These are phyloP conservation scores for Progne subis DNA, from an alignment of 2,113 vertebrate species.

Conservation along the genomic window DNA sequence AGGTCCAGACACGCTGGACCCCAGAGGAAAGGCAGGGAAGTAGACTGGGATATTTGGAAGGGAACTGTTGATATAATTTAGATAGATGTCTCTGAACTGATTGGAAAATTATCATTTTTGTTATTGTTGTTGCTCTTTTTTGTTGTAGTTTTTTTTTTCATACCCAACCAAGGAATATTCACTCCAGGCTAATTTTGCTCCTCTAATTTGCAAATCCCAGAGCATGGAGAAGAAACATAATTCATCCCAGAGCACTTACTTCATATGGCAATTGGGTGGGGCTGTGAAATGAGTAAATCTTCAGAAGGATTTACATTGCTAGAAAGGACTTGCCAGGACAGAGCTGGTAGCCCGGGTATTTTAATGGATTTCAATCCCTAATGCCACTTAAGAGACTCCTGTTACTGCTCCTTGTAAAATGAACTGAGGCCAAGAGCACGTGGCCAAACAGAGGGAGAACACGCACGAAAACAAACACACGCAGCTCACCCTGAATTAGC, in stretches of 20 bases:
- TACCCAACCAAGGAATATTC: neutral
- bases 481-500: neutral
- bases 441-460: neutral
- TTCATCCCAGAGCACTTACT: neutral
- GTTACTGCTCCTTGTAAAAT: neutral
- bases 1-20: neutral
- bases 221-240: neutral
- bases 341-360: neutral
- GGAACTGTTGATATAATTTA: neutral
- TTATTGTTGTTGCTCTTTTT: neutral
- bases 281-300: neutral
- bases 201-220: neutral
- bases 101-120: neutral
- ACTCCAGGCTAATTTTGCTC: neutral
- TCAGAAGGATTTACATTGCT: neutral
- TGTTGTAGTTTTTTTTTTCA: neutral
- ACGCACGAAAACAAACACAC: neutral
- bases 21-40: neutral
- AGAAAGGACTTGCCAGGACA: neutral
- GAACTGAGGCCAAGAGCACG: conserved; percentile 8
- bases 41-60: neutral
- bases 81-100: neutral
- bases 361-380: neutral
- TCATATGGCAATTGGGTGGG: neutral
- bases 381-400: neutral